Base-by-base conservation (phyloP, 2,888 invertebrate genomes). In the Hydrotaea cyrtoneurina region DNA sequence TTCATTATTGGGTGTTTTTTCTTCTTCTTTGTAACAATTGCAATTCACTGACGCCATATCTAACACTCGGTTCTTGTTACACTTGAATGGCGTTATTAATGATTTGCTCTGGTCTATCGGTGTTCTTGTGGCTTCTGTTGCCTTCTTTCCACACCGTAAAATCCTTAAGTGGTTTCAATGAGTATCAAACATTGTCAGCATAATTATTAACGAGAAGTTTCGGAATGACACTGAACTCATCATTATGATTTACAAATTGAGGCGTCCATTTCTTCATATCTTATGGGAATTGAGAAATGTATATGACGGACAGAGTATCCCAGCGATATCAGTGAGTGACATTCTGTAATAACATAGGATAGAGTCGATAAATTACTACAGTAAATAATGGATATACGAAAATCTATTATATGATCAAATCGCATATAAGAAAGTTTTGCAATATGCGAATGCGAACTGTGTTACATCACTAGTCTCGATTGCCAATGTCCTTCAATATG, bases 81-180 rank as follows among this genome's bases (percentile, higher is more conserved):
- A 71, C 50, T 71, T 71, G 26, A 53, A 53, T 72, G 72, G 55
- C 26, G 36, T 72, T 55, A 26, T 36, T 72, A 72, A 72, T 72
- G 31, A 55, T 36, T 55, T 31, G 11, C 31, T 0, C 3, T n/a
- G 31, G 2, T 31, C 62, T 8, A 31, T 36, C 17, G 1, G 7
- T 31, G 8, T 59, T 13, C 13, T 0, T 62, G 39, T 55, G 10
- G 19, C 15, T 1, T 0, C 23, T 26, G 13, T 59, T 15, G 26
- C 4, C 13, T 21, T 15, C 13, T 21, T 57, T 57, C 11, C 55
- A 57, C 0, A 5, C 19, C 21, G 21, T 11, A 8, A 13, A 57
- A 8, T n/a, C 5, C 31, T 62, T 62, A 62, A 62, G 62, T 62
- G 62, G 62, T 62, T 62, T 62, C 31, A 62, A 31, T 26, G n/a